Base-by-base conservation (phyloP, 2,888 invertebrate genomes). In the Machimus rusticus region DNA sequence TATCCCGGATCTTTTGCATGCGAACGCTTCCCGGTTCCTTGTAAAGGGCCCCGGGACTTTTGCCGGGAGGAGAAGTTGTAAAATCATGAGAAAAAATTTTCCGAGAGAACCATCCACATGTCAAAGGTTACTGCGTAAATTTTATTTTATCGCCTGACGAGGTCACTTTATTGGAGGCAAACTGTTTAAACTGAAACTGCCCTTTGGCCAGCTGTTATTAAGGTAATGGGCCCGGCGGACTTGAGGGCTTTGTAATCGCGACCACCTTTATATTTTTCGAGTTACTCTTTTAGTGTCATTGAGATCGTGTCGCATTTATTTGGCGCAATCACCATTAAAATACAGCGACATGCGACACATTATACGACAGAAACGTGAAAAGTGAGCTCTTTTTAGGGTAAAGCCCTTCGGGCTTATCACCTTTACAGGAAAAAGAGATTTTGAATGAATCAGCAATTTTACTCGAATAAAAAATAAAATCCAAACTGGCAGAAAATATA, bases 81-180 rank as follows among this genome's bases (percentile, higher is more conserved):
- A 84, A 84, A 84, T 84, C 66, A 39, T 66, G 66, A 16, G 46
- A 57, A 37, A 55, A 37, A 37, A 23, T 34, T 34, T 34, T 57
- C 57, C 23, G 39, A 19, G 46, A 12, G 31, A 14, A 14, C 66
- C 82, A n/a, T 39, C 66, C n/a, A 34, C 66, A 84, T 66, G 34
- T 57, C 66, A 84, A 84, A 84, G 82, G 66, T 34, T 34, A 0
- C 31, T 66, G 82, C 66, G 82, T 37, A 66, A 84, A 84, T 84
- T 84, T 84, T 84, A 84, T 37, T 37, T 51, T 84, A 84, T 84
- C 57, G 46, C 66, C 19, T 84, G 16, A 84, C 66, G 57, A 43
- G 39, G 82, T 84, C 82, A 84, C 39, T 84, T 84, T 84, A 84
- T 84, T 66, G 66, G 82, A 19, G 66, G 66, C 66, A 23, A 31